A percentile compares a stretch with the other conserved stretches of the same genome.
These are phyloP conservation scores for Sebastolobus alascanus DNA, from an alignment of 2,797 vertebrate species.

Conservation along the genomic window DNA sequence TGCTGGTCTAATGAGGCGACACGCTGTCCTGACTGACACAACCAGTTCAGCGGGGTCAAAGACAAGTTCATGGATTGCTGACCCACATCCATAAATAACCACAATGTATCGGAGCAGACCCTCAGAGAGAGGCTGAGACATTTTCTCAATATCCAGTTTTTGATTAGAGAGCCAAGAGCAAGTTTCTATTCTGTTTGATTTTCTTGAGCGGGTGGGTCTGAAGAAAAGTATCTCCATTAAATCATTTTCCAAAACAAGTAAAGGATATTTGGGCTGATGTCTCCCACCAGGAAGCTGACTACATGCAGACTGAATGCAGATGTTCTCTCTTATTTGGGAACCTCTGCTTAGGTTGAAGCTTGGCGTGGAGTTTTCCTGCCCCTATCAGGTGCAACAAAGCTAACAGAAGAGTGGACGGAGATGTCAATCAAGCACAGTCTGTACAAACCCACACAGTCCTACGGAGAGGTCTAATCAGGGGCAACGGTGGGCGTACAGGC, in stretches of 20 bases:
- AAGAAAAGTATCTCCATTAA: neutral
- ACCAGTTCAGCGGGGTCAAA: conserved; percentile 53
- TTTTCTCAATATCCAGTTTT: conserved; percentile 1
- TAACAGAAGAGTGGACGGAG: neutral
- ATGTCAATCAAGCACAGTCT: neutral
- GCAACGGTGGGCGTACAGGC: too few relatives aligned
- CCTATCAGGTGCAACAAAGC: neutral
- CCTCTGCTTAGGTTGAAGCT: neutral
- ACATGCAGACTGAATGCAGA: neutral
- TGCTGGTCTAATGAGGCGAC: conserved; percentile 50
- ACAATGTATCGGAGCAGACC: conserved; percentile 29
- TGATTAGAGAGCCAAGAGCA: neutral
- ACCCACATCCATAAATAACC: conserved; percentile 68
- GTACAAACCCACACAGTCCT: neutral
- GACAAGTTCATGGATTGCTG: conserved; percentile 49
- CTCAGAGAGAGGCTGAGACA: conserved; percentile 23
- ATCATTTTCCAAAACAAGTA: neutral
- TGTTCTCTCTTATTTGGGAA: neutral
- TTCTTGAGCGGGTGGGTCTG: neutral
- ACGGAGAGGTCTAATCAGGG: neutral
- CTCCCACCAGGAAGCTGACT: neutral
- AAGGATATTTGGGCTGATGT: neutral
- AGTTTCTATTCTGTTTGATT: conserved; percentile 25
- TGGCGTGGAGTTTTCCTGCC: neutral
- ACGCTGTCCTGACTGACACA: conserved; percentile 47